These are phyloP conservation scores for Lithobates sylvaticus DNA, from an alignment of 2,797 vertebrate genomes.

Conservation along the genomic window DNA sequence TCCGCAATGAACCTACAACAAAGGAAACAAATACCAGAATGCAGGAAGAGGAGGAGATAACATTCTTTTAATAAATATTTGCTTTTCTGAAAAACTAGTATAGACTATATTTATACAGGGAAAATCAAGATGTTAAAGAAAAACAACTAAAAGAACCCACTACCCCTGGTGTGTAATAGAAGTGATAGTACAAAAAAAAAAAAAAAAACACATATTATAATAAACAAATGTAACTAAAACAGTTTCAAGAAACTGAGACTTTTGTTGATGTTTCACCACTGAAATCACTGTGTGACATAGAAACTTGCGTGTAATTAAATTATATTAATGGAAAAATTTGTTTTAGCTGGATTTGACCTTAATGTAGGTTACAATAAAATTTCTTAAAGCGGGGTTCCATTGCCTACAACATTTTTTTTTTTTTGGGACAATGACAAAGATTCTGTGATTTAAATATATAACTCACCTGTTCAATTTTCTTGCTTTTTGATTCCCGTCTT, in stretches of 20 bases:
- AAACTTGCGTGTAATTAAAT: background rate
- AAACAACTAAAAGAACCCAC: background rate
- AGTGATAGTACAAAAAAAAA: too few relatives aligned
- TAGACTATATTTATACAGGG: background rate
- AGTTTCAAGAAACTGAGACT: background rate
- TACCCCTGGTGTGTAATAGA: background rate
- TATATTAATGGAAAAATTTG: too few relatives aligned
- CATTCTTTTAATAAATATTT: background rate
- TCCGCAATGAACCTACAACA: slow-evolving; percentile 14
- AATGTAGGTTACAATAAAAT: too few relatives aligned
- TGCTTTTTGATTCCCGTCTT: too few relatives aligned
- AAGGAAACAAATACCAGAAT: slow-evolving; percentile 14
- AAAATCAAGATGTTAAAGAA: background rate
- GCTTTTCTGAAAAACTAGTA: background rate
- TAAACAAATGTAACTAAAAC: background rate
- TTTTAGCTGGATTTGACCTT: too few relatives aligned
- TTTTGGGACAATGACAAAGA: too few relatives aligned
- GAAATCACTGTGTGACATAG: background rate
- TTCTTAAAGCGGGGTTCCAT: too few relatives aligned
- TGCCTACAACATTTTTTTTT: too few relatives aligned
- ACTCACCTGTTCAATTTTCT: too few relatives aligned
- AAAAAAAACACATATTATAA: too few relatives aligned
- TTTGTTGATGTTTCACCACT: background rate
- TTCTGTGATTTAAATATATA: too few relatives aligned
- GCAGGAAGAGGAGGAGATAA: background rate